Evolutionary conservation across 2,113 vertebrate species (phyloP), one percentile per base, ranked within the genome.

Genomic region (Sigmodon hispidus): DNA sequence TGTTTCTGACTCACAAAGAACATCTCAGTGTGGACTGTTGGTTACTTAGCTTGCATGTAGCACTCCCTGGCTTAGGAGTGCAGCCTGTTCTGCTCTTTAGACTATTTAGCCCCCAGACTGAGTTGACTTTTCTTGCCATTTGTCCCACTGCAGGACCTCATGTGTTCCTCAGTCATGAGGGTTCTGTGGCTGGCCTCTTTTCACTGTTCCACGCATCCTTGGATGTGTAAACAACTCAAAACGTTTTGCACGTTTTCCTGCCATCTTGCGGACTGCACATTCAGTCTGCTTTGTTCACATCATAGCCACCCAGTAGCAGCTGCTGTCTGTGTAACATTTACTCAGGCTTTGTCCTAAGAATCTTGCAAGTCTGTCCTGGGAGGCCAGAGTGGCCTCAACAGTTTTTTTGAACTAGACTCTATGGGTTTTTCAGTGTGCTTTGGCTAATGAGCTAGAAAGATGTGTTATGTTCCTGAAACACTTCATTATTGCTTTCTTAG

Each of bases 291-390:
- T 2, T 69, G 36, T 70, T 26, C 61, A 0, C 48, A 3, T 73
- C 57, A 55, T 15, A 34, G 19, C 87, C 24, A 43, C 1, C 61
- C 63, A 36, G 19, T 67, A 75, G 55, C 24, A 9, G 9, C 73
- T 84, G 1, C 48, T 19, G 81, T 21, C 24, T 67, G 22, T 22
- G 72, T 45, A 13, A 31, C 50, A 36, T 40, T 94, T 36, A 22
- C 50, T 93, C 31, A 91, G 15, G 76, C 40, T 89, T 84, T 87
- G 52, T 81, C 65, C 81, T 63, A 94, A 73, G 67, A 75, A 48
- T 91, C 59, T 86, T 36, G 90, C 21, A 80, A 67, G 59, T 93
- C 59, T 75, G 75, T 31, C 50, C 86, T 93, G 57, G 52, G 59
- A 91, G 69, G 57, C 73, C 43, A 79, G 36, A 55, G 36, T 89